Evolutionary conservation across 2,113 vertebrate genomes (phyloP).

Genomic region (Brevimyrus niger): DNA sequence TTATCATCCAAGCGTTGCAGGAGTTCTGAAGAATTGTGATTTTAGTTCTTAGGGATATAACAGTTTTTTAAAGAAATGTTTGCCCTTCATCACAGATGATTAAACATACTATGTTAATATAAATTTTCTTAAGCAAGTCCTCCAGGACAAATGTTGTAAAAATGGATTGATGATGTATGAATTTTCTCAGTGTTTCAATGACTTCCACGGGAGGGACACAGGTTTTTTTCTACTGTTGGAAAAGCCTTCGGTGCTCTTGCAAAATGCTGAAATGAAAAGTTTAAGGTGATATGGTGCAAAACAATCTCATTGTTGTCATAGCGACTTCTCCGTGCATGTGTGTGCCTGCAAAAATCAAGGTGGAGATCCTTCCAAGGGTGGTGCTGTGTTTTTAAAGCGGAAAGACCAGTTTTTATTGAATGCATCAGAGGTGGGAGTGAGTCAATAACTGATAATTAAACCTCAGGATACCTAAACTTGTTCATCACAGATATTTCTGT

Average conservation of each 20-base stretch:
- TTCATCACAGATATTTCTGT: neutral
- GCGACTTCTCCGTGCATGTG: neutral
- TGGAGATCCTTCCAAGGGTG: neutral
- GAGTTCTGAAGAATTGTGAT: neutral
- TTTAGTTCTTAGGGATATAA: neutral
- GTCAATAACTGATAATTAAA: neutral
- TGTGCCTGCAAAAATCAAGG: neutral
- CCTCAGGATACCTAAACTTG: neutral
- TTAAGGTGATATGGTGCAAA: neutral
- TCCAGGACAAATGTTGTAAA: neutral
- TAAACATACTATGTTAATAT: neutral
- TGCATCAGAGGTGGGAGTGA: neutral
- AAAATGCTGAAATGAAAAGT: constrained; percentile 11
- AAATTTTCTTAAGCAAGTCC: neutral
- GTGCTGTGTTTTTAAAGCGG: neutral
- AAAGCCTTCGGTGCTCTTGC: neutral
- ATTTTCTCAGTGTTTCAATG: neutral
- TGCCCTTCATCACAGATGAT: neutral
- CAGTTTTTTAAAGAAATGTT: neutral
- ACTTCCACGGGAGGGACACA: neutral
- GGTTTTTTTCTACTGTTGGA: neutral
- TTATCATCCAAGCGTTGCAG: neutral
- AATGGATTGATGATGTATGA: neutral
- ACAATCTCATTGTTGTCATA: neutral
- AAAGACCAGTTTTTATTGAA: neutral